Conservation (phyloP, 2,797 vertebrate species). For the Orientallactaga sibirica region DNA sequence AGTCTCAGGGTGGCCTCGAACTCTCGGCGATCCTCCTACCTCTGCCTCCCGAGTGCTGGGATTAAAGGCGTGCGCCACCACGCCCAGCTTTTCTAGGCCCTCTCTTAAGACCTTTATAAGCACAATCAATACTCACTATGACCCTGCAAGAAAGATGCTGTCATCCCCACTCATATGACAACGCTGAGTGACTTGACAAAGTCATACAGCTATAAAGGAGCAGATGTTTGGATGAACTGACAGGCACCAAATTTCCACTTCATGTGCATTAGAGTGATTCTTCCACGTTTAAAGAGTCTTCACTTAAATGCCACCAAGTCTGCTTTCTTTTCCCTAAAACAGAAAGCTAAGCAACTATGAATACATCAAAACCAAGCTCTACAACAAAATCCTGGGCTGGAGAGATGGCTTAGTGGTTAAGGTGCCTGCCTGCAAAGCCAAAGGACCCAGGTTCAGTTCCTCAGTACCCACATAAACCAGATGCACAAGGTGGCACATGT, state of each 20-base stretch:
- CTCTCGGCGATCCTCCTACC: too few relatives aligned
- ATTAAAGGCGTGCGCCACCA: too few relatives aligned
- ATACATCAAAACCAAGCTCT: background rate
- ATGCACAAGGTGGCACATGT: too few relatives aligned
- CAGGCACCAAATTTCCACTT: background rate
- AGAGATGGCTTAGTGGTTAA: too few relatives aligned
- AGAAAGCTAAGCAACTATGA: background rate
- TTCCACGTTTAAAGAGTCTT: background rate
- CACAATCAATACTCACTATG: background rate
- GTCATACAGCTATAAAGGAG: background rate
- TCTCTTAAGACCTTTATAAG: background rate
- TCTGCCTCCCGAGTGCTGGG: too few relatives aligned
- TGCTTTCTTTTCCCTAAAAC: slow-evolving; percentile 51
- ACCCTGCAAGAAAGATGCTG: background rate
- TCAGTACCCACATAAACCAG: too few relatives aligned
- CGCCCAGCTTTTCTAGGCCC: too few relatives aligned
- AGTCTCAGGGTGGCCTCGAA: too few relatives aligned
- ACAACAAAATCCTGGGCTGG: background rate
- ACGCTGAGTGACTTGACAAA: slow-evolving; percentile 5
- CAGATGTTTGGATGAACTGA: background rate
- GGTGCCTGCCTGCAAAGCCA: too few relatives aligned
- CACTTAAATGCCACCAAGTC: background rate
- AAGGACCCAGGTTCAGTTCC: too few relatives aligned
- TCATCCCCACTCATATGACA: background rate
- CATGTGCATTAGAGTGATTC: background rate